These are phyloP conservation scores for Rhorus exstirpatorius DNA, from an alignment of 2,888 invertebrate genomes.

Conservation along the genomic window DNA sequence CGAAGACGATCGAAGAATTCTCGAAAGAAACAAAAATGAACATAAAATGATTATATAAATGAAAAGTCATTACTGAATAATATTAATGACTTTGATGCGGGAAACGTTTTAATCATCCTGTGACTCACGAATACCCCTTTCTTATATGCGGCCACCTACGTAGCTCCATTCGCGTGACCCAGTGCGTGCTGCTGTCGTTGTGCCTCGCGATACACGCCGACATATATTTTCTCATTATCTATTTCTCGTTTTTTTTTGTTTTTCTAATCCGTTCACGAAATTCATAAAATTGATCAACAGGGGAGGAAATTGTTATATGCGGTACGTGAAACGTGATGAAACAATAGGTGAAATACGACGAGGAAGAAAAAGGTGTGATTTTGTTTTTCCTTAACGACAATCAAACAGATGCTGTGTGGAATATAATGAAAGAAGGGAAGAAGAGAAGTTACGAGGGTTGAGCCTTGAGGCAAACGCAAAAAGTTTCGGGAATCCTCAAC, in stretches of 20 bases:
- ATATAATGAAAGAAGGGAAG: neutral
- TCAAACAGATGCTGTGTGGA: conserved; percentile 11
- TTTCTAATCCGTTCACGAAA: neutral
- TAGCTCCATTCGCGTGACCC: conserved; percentile 35
- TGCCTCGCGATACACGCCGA: neutral
- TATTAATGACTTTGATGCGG: neutral
- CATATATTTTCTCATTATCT: conserved; percentile 23
- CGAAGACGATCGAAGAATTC: neutral
- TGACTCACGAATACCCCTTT: conserved; percentile 16
- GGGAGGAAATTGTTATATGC: neutral
- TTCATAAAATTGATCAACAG: conserved; percentile 7
- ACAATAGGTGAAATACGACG: neutral
- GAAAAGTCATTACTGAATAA: neutral
- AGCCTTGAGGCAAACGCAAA: conserved; percentile 12
- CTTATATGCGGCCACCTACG: conserved; percentile 4
- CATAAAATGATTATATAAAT: neutral
- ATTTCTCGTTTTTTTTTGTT: neutral
- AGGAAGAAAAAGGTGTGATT: neutral
- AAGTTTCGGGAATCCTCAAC: conserved; percentile 38
- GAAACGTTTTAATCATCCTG: conserved; percentile 13
- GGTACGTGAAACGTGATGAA: no score
- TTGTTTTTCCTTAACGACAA: neutral
- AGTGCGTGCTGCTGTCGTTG: conserved; percentile 41
- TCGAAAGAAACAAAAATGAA: neutral
- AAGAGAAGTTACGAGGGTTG: conserved; percentile 22